These are phyloP conservation scores for Ginglymostoma cirratum DNA, from an alignment of 2,113 vertebrate genomes.

Conservation along the genomic window DNA sequence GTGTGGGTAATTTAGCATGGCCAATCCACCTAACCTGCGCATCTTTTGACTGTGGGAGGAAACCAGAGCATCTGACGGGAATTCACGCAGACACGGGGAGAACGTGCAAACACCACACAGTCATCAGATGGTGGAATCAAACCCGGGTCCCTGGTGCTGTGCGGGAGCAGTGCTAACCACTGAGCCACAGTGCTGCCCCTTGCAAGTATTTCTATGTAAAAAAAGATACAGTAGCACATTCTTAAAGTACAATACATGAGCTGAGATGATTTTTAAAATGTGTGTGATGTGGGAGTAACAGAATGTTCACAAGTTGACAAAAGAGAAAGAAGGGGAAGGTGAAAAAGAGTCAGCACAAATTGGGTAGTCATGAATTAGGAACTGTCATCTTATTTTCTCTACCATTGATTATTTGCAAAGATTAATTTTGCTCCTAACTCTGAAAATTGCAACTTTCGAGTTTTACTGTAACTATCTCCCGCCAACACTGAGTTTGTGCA, in stretches of 20 bases:
- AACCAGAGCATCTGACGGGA: too few species aligned
- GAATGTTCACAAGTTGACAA: background rate
- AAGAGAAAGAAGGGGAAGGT: background rate
- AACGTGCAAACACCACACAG: too few species aligned
- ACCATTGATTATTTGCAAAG: background rate
- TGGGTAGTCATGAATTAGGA: background rate
- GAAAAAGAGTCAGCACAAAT: background rate
- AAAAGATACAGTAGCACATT: background rate
- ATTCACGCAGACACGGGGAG: too few species aligned
- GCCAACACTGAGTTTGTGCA: background rate
- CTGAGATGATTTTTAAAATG: background rate
- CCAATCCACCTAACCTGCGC: too few species aligned
- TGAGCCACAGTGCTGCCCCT: too few species aligned
- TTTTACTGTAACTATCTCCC: background rate
- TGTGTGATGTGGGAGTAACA: background rate
- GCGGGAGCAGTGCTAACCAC: too few species aligned
- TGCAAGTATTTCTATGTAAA: background rate
- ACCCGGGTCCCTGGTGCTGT: too few species aligned
- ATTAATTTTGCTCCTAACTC: background rate
- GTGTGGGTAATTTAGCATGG: too few species aligned
- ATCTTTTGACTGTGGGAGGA: too few species aligned
- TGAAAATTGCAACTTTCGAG: background rate
- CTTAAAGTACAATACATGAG: background rate
- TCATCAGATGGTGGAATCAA: too few species aligned
- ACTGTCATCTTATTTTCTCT: background rate